Conservation (phyloP, 2,888 invertebrate species). For the Colletes collaris region DNA sequence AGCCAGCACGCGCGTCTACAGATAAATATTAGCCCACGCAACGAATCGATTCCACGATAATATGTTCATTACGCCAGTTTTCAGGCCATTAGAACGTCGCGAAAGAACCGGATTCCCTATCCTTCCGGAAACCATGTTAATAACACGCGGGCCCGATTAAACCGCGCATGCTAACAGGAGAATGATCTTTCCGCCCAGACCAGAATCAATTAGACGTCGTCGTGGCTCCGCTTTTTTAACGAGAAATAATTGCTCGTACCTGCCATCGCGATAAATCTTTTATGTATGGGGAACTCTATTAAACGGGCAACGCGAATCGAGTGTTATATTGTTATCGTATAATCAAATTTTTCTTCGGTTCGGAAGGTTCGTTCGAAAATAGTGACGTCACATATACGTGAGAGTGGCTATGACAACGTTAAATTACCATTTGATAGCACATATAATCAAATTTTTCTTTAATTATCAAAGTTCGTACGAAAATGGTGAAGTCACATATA, state of each 20-base stretch:
- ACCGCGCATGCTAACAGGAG: not conserved
- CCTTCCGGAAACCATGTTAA: conserved; percentile 14
- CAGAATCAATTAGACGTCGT: conserved; percentile 22
- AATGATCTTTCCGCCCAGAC: not conserved
- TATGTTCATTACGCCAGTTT: not conserved
- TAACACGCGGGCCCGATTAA: conserved; percentile 1
- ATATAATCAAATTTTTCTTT: no score
- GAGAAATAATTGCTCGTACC: conserved; percentile 7
- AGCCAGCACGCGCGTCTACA: no score
- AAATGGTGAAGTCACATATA: no score
- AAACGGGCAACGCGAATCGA: not conserved
- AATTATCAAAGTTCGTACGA: no score
- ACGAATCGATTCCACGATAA: not conserved
- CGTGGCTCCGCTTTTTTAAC: not conserved
- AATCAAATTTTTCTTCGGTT: no score
- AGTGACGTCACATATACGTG: no score
- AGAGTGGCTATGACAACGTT: no score
- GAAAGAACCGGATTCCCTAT: conserved; percentile 1
- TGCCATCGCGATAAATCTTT: not conserved
- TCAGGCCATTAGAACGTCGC: not conserved
- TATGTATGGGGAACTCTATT: not conserved
- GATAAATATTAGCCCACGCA: no score
- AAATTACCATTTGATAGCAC: no score
- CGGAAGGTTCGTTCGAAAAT: no score
- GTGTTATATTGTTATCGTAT: no score